Percentiles rank a stretch among this genome's conserved stretches.
phyloP scores from a whole-genome alignment of 2,113 vertebrate genomes.

The Casuarius casuarius region DNA sequence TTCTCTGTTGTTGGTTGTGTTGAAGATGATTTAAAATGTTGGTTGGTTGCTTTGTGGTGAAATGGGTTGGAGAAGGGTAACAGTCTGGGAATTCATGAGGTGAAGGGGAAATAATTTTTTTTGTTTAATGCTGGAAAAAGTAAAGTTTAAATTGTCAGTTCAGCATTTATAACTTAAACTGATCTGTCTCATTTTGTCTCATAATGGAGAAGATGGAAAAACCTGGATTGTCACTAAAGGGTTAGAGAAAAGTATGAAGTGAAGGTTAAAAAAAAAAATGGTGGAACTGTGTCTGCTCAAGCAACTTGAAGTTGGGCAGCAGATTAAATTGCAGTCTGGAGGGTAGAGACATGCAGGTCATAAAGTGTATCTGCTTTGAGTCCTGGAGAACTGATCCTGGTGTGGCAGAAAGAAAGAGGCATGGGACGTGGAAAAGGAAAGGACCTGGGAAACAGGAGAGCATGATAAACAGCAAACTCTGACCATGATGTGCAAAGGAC shows the following conservation, averaged over 20 bases:
- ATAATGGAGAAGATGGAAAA: background rate
- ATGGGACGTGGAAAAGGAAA: too few relatives aligned
- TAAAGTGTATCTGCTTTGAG: accelerated
- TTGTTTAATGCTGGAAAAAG: background rate
- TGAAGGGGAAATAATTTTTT: background rate
- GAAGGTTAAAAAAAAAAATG: background rate
- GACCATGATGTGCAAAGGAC: accelerated
- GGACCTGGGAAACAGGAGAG: background rate
- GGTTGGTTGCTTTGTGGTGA: background rate
- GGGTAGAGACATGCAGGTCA: background rate
- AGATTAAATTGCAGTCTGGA: background rate
- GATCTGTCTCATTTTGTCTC: background rate
- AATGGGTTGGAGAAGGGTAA: background rate
- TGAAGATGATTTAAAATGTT: background rate
- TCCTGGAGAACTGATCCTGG: background rate
- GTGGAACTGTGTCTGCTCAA: background rate
- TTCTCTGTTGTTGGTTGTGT: background rate
- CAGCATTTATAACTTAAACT: background rate
- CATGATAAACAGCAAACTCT: accelerated
- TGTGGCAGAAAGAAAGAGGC: background rate
- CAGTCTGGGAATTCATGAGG: background rate
- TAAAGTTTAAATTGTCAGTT: background rate
- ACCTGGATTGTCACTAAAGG: background rate
- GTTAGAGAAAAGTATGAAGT: background rate
- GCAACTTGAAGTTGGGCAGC: background rate